Evolutionary conservation across 2,888 invertebrate species (phyloP), one percentile per base, ranked within the genome.

Genomic region (Dichetophora obliterata): DNA sequence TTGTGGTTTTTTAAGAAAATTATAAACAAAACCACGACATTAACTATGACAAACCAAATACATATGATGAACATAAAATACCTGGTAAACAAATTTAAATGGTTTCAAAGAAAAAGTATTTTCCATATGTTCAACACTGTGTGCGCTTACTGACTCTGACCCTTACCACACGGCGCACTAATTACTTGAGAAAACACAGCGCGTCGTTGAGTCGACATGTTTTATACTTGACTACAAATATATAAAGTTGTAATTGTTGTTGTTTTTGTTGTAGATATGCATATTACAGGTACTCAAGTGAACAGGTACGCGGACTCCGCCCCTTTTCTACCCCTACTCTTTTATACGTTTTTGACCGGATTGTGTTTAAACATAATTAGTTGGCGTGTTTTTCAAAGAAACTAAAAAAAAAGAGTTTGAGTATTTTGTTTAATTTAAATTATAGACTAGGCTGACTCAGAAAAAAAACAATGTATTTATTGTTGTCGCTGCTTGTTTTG

Each of bases 181-280:
- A 31, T 66, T 43, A 66, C 48, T 66, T 66, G 66, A 66, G 66
- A 66, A 66, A 66, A 66, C 66, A 66, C 43, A 43, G 16, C 66
- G 48, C 66, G 48, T 66, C 48, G 66, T 6, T 16, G 27, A 59
- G 27, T 59, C 59, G 59, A 59, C 59, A 59, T 31, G 37, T 66
- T 43, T 3, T 3, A 43, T 11, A 43, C 43, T 43, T 11, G 1
- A 14, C 43, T 14, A 43, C 1, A 43, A 43, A 11, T 43, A 43
- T 11, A 43, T 3, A 43, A 11, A 43, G 11, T 11, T 43, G 14
- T 6, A 37, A 8, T 37, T 37, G 37, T 37, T 37, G 37, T 31
- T 37, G 37, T 37, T 8, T 5, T 37, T 37, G 37, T 37, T 37
- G 43, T 43, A 11, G 11, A 43, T 37, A 37, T 43, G 43, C 43